Evolutionary conservation across 2,113 vertebrate species (phyloP).

Genomic region (Crotalus viridis): DNA sequence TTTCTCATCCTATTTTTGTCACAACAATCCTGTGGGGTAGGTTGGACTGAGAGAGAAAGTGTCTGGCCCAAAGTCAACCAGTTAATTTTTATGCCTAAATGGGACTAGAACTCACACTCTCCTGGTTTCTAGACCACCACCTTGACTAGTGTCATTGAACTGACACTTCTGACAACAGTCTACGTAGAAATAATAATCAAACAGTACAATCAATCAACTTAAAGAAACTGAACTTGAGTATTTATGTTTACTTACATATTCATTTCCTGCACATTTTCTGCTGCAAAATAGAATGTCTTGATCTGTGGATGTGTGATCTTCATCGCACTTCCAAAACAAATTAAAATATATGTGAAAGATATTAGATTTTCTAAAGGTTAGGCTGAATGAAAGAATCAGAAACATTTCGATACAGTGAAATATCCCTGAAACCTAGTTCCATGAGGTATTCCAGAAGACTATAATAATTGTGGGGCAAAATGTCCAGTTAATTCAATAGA

Average conservation of each 20-base stretch:
- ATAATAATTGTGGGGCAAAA: neutral
- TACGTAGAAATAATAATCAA: neutral
- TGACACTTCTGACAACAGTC: neutral
- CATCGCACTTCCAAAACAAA: constrained; percentile 80
- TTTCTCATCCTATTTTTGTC: neutral
- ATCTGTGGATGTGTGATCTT: constrained; percentile 92
- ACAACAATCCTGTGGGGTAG: neutral
- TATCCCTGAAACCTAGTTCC: neutral
- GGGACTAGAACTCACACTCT: neutral
- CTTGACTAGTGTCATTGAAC: neutral
- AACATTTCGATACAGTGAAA: neutral
- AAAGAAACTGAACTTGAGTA: constrained; percentile 33
- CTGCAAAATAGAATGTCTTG: constrained; percentile 96
- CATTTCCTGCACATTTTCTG: constrained; percentile 92
- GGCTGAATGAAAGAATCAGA: neutral
- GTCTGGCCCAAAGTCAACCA: neutral
- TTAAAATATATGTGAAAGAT: neutral
- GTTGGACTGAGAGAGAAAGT: neutral
- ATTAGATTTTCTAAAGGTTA: constrained; percentile 10
- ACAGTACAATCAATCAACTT: neutral
- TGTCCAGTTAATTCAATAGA: neutral
- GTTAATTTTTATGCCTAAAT: neutral
- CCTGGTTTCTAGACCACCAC: neutral
- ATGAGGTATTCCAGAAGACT: neutral
- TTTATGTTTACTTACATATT: constrained; percentile 80